Percentiles rank a stretch among this genome's conserved stretches.
phyloP scores from a whole-genome alignment of 2,113 vertebrate species.

The Megaleporinus macrocephalus region DNA sequence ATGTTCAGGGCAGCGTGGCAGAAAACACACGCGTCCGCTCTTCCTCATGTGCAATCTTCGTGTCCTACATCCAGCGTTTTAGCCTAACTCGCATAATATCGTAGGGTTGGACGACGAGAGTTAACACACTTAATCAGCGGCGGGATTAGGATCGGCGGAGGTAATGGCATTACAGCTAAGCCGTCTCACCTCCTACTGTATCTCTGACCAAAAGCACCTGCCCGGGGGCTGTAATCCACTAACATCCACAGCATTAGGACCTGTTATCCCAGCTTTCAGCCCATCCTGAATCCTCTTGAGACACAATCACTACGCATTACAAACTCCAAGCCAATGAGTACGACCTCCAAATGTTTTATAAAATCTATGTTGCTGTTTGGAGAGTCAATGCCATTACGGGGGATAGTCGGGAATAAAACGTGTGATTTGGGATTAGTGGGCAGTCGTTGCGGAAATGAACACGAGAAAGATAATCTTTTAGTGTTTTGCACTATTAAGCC shows the following conservation, averaged over 20 bases:
- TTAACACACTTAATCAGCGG: constrained; percentile 20
- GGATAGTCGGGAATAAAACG: not conserved
- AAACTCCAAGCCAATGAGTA: constrained; percentile 1
- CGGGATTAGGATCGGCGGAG: constrained; percentile 10
- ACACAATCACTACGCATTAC: constrained; percentile 43
- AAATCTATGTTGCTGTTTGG: not conserved
- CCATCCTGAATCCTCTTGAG: constrained; percentile 46
- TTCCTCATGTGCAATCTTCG: not conserved
- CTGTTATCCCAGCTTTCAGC: constrained; percentile 49
- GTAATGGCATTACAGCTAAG: constrained; percentile 37
- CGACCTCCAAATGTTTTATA: not conserved
- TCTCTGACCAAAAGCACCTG: constrained; percentile 41
- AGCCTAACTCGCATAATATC: not conserved
- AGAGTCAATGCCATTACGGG: not conserved
- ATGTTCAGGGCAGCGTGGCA: not conserved
- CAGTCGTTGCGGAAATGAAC: not conserved
- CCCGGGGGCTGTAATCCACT: constrained; percentile 29
- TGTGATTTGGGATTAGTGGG: not conserved
- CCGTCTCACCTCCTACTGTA: constrained; percentile 25
- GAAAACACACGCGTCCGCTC: not conserved
- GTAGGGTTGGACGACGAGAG: not conserved
- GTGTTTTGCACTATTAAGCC: not conserved
- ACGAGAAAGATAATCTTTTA: not conserved
- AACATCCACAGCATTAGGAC: constrained; percentile 31
- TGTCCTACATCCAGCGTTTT: constrained; percentile 23